Evolutionary conservation across 2,888 invertebrate genomes (phyloP), one percentile per base, ranked within the genome.

Genomic region (Hyles lineata): DNA sequence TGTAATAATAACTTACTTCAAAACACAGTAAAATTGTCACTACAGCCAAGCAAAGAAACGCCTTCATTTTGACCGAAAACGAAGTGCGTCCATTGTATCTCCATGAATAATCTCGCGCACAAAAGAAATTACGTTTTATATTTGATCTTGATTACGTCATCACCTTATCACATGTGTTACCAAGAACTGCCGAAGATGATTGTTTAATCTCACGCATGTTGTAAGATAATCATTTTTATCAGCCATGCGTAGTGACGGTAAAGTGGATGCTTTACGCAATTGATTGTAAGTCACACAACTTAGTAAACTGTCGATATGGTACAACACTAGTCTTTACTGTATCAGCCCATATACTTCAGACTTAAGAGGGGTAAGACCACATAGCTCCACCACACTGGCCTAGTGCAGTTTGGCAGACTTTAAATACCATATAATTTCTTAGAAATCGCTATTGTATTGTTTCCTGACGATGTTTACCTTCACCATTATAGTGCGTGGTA

Each of bases 121-220:
- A 35, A 62, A 11, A 17, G 21, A 43, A 69, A 59, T 61, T 62
- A 43, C 62, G 61, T 73, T 74, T 60, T 74, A 74, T 74, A 74
- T 71, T 62, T 61, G 60, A 62, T 52, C 70, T 35, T 35, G 62
- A 58, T 74, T 74, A 62, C 72, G 55, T 62, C 70, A 70, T 43
- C 11, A n/a, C 59, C 29, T 67, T 50, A 59, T 73, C 29, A 21
- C 15, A 35, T 35, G 3, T 25, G 19, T 43, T 72, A 72, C 58
- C 63, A 67, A 35, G 67, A 58, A 55, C 50, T 67, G 23, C 15
- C 7, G 23, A 67, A 67, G 67, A 67, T 67, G 63, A 35, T 21
- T 63, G 67, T 50, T 50, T 50, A 67, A 67, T 67, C 35, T 67
- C 67, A 67, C 50, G 67, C 55, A n/a, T 55, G n/a, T 50, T 50